A percentile compares a stretch with the other conserved stretches of the same genome.
Evolutionary conservation across 2,888 invertebrate species (phyloP).

Genomic region (Patella depressa): DNA sequence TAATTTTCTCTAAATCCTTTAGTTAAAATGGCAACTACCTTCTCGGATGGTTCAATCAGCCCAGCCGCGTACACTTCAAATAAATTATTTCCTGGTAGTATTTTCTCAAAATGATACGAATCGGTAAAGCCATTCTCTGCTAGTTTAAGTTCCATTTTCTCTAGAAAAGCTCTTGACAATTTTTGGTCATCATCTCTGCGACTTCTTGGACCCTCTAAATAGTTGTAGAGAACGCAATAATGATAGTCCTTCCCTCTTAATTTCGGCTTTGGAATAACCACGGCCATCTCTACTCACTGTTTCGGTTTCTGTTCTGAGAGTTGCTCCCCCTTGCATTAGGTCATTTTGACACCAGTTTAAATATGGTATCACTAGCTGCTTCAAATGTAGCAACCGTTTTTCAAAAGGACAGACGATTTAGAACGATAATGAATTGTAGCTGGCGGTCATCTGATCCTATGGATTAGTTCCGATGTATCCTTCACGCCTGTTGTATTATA

Average conservation of each 20-base stretch:
- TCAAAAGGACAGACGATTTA: no score
- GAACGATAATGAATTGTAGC: no score
- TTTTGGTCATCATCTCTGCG: background rate
- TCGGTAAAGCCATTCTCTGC: background rate
- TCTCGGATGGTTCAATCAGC: background rate
- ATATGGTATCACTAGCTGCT: no score
- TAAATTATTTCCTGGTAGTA: background rate
- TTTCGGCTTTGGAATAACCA: background rate
- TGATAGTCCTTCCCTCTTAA: background rate
- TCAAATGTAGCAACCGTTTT: no score
- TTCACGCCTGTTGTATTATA: no score
- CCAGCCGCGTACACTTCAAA: background rate
- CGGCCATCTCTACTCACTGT: no score
- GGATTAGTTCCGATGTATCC: no score
- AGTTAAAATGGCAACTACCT: background rate
- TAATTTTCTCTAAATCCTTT: background rate
- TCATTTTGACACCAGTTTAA: no score
- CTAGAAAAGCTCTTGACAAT: background rate
- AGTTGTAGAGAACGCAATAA: background rate
- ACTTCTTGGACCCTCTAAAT: background rate
- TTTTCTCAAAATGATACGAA: background rate
- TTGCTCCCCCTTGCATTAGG: no score
- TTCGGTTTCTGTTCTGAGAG: no score
- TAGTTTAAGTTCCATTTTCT: background rate
- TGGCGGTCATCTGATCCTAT: no score